Evolutionary conservation across 2,113 vertebrate genomes (phyloP).

Genomic region (Mus pahari): DNA sequence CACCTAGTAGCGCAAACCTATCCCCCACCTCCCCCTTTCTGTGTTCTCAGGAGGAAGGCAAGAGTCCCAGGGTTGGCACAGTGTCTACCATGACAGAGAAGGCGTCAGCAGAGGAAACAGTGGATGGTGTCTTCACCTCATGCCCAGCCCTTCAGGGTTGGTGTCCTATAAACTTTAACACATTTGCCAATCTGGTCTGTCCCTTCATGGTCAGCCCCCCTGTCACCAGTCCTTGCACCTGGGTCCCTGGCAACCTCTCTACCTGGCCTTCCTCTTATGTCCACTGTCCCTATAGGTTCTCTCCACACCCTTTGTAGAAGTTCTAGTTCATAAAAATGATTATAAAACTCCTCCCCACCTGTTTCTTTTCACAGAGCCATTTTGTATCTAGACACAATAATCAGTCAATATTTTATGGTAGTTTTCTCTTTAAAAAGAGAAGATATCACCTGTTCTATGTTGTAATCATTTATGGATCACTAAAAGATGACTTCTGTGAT

Average conservation of each 20-base stretch:
- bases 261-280: not conserved
- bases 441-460: no score
- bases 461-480: not conserved
- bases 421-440: not conserved
- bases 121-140: no score
- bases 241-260: not conserved
- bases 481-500: not conserved
- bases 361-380: not conserved
- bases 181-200: accelerated
- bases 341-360: not conserved
- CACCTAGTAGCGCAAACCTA: not conserved
- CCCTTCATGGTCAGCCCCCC: not conserved
- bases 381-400: not conserved
- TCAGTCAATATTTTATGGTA: not conserved
- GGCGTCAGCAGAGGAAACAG: no score
- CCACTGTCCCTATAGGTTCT: not conserved
- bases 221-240: not conserved
- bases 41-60: not conserved
- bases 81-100: not conserved
- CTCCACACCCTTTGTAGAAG: not conserved
- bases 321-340: not conserved
- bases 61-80: not conserved
- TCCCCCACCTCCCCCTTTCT: not conserved
- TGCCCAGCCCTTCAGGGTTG: accelerated
- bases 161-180: accelerated